Base-by-base conservation (phyloP, 2,888 invertebrate species). In the Ophonus ardosiacus region DNA sequence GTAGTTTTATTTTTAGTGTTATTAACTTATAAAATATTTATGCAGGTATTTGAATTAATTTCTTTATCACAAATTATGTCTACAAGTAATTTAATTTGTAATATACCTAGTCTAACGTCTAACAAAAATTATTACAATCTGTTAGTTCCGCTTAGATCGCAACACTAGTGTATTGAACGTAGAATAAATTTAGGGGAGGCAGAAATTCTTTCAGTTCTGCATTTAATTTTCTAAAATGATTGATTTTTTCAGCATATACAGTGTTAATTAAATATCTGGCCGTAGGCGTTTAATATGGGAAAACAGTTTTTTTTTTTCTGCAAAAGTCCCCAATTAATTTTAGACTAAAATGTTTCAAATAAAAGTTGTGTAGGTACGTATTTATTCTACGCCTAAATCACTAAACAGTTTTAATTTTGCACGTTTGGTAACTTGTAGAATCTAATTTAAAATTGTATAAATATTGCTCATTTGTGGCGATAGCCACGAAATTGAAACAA, bases 201-300 rank as follows among this genome's bases (percentile, higher is more conserved):
- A 13, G 0, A 13, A 51, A 51, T 13, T 51, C 10, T 51, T 13
- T 51, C 43, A 31, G 31, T 31, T 31, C 5, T 5, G 43, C 43
- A 51, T 51, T 51, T 51, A 68, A n/a, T 68, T 68, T 68, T 38
- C n/a, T 3, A 38, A 68, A 68, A 68, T 68, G 6, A 31, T 68
- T 31, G 68, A 68, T 38, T 68, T 63, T 63, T 63, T 63, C 21
- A 13, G 5, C 31, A 31, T 31, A 5, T n/a, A n/a, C n/a, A n/a
- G n/a, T n/a, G n/a, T n/a, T n/a, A n/a, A n/a, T n/a, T n/a, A n/a
- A n/a, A n/a, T n/a, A n/a, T n/a, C n/a, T n/a, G n/a, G n/a, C n/a
- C n/a, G n/a, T n/a, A n/a, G n/a, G n/a, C n/a, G n/a, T n/a, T n/a
- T n/a, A n/a, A n/a, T n/a, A n/a, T n/a, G n/a, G n/a, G n/a, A n/a